Conservation (phyloP, 1,140 invertebrate genomes). For the Drosophila kikkawai region DNA sequence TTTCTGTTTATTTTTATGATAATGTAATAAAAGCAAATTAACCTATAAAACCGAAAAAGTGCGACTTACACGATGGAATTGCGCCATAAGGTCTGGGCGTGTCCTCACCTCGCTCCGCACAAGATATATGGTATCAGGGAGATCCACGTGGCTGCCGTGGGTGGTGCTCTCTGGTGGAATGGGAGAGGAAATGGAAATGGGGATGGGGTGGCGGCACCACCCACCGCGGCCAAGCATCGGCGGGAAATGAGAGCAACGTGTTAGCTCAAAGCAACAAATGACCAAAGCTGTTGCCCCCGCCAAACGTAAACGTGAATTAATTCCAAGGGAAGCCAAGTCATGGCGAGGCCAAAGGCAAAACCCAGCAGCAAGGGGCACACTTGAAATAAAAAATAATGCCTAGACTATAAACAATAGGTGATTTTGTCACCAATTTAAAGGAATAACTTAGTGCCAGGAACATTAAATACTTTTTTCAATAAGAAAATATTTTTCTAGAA, state of each 20-base stretch:
- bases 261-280: constrained; percentile 74
- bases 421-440: background rate
- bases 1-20: constrained; percentile 75
- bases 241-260: constrained; percentile 58
- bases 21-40: constrained; percentile 84
- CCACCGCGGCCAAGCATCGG: constrained; percentile 29
- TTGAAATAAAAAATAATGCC: background rate
- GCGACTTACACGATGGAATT: constrained; percentile 79
- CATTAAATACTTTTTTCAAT: background rate
- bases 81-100: constrained; percentile 79
- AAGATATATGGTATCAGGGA: constrained; percentile 43
- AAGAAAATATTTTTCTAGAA: background rate
- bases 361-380: constrained; percentile 34
- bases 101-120: constrained; percentile 52
- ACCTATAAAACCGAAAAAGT: constrained; percentile 82
- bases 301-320: constrained; percentile 54
- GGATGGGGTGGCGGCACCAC: constrained; percentile 23
- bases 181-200: background rate
- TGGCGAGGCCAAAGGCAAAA: constrained; percentile 45
- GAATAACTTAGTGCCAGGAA: background rate
- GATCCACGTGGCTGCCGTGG: constrained; percentile 37
- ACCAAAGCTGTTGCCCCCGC: constrained; percentile 59
- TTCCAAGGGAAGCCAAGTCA: constrained; percentile 60
- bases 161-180: background rate
- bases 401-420: background rate